These are phyloP conservation scores for Archips xylosteana DNA, from an alignment of 2,888 invertebrate genomes.

Conservation along the genomic window DNA sequence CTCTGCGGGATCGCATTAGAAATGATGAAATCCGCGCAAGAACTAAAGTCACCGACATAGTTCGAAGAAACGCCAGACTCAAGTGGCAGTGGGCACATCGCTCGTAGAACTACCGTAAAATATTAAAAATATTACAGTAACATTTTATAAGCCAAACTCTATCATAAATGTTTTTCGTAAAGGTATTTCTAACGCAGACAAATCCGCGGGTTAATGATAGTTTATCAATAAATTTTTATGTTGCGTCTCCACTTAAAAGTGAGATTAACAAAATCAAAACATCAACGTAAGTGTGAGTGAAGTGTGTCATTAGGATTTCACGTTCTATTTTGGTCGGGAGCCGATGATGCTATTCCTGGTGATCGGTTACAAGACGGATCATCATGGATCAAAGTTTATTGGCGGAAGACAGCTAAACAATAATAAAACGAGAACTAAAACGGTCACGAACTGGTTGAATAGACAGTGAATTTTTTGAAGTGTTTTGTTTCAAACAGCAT, in stretches of 20 bases:
- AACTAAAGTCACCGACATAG: too few relatives aligned
- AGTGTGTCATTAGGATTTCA: constrained; percentile 77
- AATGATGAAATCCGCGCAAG: too few relatives aligned
- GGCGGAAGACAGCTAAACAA: constrained; percentile 51
- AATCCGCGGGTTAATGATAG: too few relatives aligned
- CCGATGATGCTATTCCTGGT: constrained; percentile 56
- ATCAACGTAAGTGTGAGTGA: constrained; percentile 58
- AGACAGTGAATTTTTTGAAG: not conserved
- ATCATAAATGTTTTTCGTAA: too few relatives aligned
- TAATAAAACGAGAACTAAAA: constrained; percentile 32
- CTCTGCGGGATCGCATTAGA: too few relatives aligned
- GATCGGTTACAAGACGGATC: constrained; percentile 62
- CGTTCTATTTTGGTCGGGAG: constrained; percentile 66
- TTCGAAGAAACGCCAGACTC: too few relatives aligned
- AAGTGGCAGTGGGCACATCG: too few relatives aligned
- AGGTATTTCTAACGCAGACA: too few relatives aligned
- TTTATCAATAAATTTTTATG: not conserved
- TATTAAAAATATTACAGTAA: too few relatives aligned
- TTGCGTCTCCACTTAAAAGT: not conserved
- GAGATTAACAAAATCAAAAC: constrained; percentile 32
- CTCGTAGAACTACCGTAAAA: too few relatives aligned
- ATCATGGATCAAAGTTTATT: constrained; percentile 71
- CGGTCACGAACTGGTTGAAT: constrained; percentile 9
- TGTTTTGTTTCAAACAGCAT: not conserved
- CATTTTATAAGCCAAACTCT: too few relatives aligned